A percentile compares a stretch with the other conserved stretches of the same genome.
Evolutionary conservation across 2,888 invertebrate genomes (phyloP).

Genomic region (Dasypolia templi): DNA sequence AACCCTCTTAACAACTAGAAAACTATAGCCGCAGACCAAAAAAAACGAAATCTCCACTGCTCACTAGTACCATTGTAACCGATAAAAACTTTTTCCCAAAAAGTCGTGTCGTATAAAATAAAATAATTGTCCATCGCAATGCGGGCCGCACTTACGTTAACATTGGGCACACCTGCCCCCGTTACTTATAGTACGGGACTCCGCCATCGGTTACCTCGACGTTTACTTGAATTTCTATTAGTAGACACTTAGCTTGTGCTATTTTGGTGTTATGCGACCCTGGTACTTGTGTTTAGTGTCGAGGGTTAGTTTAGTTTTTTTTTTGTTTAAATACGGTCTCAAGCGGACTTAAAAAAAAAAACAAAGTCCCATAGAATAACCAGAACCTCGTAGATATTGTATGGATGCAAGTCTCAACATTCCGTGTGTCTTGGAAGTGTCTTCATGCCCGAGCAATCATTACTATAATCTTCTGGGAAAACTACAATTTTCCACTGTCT

Average conservation of each 20-base stretch:
- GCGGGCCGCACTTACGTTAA: conserved; percentile 62
- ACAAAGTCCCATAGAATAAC: not conserved
- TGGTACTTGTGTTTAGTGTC: conserved; percentile 12
- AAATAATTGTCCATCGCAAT: conserved; percentile 63
- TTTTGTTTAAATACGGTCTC: not conserved
- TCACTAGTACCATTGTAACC: conserved; percentile 29
- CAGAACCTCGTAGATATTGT: not conserved
- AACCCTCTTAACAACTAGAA: not conserved
- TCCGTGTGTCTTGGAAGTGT: too few species aligned
- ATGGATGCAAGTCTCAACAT: conserved; percentile 10
- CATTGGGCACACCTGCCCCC: conserved; percentile 64
- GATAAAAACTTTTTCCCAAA: conserved; percentile 53
- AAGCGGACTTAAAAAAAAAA: too few species aligned
- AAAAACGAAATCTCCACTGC: conserved; percentile 13
- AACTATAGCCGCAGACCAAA: not conserved
- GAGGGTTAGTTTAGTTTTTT: not conserved
- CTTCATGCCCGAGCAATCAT: not conserved
- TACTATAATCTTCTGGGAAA: not conserved
- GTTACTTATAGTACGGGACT: conserved; percentile 64
- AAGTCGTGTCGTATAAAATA: conserved; percentile 62
- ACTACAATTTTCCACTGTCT: not conserved
- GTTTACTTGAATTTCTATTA: conserved; percentile 64
- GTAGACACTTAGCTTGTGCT: conserved; percentile 61
- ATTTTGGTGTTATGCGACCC: conserved; percentile 44
- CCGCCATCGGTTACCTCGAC: conserved; percentile 55